Conservation (phyloP, 2,113 vertebrate species). For the Perca schrenkii region DNA sequence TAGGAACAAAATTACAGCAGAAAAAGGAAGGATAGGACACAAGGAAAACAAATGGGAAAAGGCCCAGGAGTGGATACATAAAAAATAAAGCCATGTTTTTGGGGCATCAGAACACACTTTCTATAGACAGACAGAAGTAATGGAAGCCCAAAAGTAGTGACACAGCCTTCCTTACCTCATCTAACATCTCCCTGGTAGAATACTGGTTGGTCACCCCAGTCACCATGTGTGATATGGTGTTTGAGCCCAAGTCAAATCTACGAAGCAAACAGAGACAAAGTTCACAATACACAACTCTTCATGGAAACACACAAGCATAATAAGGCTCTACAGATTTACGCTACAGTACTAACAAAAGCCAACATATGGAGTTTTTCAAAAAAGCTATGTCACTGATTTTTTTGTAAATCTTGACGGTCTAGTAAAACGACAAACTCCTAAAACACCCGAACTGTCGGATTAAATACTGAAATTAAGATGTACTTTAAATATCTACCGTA, state of each 20-base stretch:
- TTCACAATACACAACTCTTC: neutral
- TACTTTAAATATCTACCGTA: neutral
- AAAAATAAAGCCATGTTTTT: neutral
- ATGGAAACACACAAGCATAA: neutral
- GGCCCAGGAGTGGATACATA: neutral
- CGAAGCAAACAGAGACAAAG: conserved; percentile 12
- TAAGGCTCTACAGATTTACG: neutral
- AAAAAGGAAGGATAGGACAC: too few relatives aligned
- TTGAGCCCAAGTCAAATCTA: conserved; percentile 92
- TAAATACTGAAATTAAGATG: neutral
- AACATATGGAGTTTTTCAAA: neutral
- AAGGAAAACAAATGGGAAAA: neutral
- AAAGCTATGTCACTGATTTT: neutral
- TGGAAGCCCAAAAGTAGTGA: neutral
- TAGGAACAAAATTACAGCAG: neutral
- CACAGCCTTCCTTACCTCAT: conserved; percentile 82
- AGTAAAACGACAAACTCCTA: neutral
- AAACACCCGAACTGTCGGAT: neutral
- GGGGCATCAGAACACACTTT: neutral
- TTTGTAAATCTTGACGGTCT: neutral
- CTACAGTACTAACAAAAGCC: neutral
- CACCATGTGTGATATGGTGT: conserved; percentile 83
- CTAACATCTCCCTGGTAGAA: conserved; percentile 87
- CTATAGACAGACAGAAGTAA: neutral
- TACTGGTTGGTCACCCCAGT: conserved; percentile 87